phyloP scores from a whole-genome alignment of 92 coral and sea anemone species.

The Bergia sp. region DNA sequence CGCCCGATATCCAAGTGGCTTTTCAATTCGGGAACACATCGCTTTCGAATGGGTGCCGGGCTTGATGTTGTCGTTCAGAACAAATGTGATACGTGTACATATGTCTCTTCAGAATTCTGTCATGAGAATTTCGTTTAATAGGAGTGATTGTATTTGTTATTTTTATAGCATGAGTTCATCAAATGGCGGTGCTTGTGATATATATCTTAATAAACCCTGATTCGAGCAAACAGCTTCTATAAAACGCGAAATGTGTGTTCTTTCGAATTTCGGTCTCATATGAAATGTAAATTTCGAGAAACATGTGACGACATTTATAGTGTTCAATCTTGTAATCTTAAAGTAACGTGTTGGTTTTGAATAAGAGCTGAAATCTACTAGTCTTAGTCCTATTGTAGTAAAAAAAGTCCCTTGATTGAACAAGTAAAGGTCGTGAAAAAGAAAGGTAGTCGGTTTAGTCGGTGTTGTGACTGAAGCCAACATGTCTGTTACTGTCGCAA shows the following conservation, averaged over 20 bases:
- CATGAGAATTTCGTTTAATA: not conserved
- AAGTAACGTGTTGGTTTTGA: not conserved
- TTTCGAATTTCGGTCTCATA: not conserved
- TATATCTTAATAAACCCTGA: not conserved
- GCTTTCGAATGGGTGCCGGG: not conserved
- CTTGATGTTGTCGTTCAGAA: too few species aligned
- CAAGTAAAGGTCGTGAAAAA: not conserved
- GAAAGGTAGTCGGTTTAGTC: not conserved
- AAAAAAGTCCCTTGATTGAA: not conserved
- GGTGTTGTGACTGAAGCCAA: not conserved
- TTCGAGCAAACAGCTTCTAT: not conserved
- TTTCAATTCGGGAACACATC: not conserved
- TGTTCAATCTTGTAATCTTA: too few species aligned
- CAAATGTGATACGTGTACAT: too few species aligned
- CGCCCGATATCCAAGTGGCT: not conserved
- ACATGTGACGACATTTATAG: not conserved
- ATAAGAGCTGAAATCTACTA: not conserved
- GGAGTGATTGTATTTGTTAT: not conserved
- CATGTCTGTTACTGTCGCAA: too few species aligned
- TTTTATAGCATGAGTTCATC: not conserved
- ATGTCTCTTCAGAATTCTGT: too few species aligned
- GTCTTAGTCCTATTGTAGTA: not conserved
- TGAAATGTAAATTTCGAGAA: not conserved
- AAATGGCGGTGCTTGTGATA: too few species aligned
- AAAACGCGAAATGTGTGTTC: not conserved